Evolutionary conservation across 2,113 vertebrate genomes (phyloP).

Genomic region (Bambusicola thoracicus): DNA sequence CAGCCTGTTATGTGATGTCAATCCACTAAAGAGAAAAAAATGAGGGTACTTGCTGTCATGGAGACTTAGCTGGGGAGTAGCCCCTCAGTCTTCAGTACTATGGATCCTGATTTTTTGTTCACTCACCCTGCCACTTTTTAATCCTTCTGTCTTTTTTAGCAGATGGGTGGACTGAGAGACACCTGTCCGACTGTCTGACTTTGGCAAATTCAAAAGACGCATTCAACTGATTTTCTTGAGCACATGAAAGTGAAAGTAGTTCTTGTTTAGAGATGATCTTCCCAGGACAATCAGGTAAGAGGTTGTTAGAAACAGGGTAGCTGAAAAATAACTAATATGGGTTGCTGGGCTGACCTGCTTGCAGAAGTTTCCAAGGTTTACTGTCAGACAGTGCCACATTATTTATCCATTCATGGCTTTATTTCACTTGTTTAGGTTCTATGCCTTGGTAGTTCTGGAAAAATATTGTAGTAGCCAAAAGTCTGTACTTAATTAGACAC

Average conservation of each 20-base stretch:
- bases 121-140: not conserved
- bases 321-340: not conserved
- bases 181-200: fast-evolving
- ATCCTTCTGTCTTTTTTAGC: not conserved
- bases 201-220: not conserved
- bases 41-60: not conserved
- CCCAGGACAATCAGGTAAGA: not conserved
- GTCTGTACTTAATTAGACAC: constrained; percentile 78
- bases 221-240: not conserved
- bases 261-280: not conserved
- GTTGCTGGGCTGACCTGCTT: not conserved
- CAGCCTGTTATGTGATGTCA: not conserved
- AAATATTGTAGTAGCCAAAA: constrained; percentile 75
- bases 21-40: not conserved
- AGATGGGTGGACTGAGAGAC: not conserved
- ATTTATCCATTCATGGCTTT: constrained; percentile 65
- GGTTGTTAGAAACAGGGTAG: not conserved
- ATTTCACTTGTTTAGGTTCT: constrained; percentile 61
- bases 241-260: not conserved
- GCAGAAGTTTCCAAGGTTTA: constrained; percentile 3
- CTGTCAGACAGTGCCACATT: constrained; percentile 7
- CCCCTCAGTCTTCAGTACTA: not conserved
- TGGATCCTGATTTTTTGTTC: not conserved
- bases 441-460: constrained; percentile 76
- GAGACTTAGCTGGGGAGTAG: not conserved